Evolutionary conservation across 1,140 invertebrate genomes (phyloP).

Genomic region (Heliconius eleuchia): DNA sequence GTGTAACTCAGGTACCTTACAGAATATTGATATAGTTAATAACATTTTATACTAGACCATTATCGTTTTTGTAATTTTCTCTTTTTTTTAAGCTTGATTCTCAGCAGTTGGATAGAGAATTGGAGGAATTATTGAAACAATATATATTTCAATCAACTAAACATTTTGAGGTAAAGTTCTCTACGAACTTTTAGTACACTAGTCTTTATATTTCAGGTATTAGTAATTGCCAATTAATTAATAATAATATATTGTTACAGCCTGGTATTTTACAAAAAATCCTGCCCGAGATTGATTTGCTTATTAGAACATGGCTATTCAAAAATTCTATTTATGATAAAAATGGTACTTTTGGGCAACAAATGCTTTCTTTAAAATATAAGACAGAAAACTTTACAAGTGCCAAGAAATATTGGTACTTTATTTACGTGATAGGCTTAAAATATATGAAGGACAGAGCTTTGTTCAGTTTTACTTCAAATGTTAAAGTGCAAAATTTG

Average conservation of each 20-base stretch:
- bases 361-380: constrained; percentile 83
- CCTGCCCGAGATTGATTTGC: constrained; percentile 82
- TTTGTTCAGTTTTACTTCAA: constrained; percentile 77
- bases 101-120: constrained; percentile 81
- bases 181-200: not conserved
- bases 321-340: constrained; percentile 81
- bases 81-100: constrained; percentile 81
- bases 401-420: constrained; percentile 81
- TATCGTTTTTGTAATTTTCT: constrained; percentile 16
- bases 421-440: constrained; percentile 78
- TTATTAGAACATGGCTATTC: constrained; percentile 82
- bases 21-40: not conserved
- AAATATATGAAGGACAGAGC: constrained; percentile 82
- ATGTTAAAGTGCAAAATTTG: constrained; percentile 77
- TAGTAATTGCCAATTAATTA: not conserved
- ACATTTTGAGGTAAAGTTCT: constrained; percentile 76
- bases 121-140: constrained; percentile 81
- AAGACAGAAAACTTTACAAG: constrained; percentile 76
- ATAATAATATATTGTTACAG: constrained; percentile 61
- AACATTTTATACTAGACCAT: not conserved
- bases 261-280: constrained; percentile 80
- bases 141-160: constrained; percentile 80
- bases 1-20: constrained; percentile 67
- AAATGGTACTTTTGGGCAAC: constrained; percentile 83
- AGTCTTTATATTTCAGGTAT: not conserved